Percentiles rank a stretch among this genome's conserved stretches.
Evolutionary conservation across 53 echinoderm and acorn worm genomes (phyloP).

Genomic region (Henricia sp.): DNA sequence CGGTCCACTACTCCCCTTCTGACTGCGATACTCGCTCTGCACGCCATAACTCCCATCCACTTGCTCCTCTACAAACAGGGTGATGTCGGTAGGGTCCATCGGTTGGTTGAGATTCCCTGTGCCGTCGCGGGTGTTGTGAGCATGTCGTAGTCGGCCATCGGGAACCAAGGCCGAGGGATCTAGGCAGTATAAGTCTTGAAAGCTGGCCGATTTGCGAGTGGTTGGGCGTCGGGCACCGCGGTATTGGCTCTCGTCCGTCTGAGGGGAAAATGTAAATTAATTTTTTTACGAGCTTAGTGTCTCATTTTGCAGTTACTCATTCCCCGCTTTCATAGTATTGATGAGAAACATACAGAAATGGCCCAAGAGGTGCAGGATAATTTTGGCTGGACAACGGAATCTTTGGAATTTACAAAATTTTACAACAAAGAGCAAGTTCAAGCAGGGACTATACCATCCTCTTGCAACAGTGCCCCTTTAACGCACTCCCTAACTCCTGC

Average conservation of each 20-base stretch:
- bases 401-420: too few species aligned
- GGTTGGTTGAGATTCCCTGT: neutral
- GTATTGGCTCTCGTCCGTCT: conserved; percentile 94
- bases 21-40: conserved; percentile 36
- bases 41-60: conserved; percentile 5
- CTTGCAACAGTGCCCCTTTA: too few species aligned
- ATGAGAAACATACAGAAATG: too few species aligned
- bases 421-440: too few species aligned
- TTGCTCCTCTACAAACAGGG: conserved; percentile 11
- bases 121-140: conserved; percentile 2
- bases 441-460: too few species aligned
- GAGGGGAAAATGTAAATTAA: too few species aligned
- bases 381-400: too few species aligned
- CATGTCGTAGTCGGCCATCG: conserved; percentile 40
- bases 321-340: too few species aligned
- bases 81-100: conserved; percentile 18
- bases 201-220: conserved; percentile 67
- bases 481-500: too few species aligned
- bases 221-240: conserved; percentile 72
- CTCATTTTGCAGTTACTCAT: too few species aligned
- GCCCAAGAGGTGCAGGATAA: too few species aligned
- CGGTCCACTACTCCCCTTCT: conserved; percentile 26
- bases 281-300: too few species aligned
- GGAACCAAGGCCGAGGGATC: conserved; percentile 53
- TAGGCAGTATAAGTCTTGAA: conserved; percentile 71